phyloP scores from a whole-genome alignment of 2,888 invertebrate genomes.

The Adelognathus sp. region DNA sequence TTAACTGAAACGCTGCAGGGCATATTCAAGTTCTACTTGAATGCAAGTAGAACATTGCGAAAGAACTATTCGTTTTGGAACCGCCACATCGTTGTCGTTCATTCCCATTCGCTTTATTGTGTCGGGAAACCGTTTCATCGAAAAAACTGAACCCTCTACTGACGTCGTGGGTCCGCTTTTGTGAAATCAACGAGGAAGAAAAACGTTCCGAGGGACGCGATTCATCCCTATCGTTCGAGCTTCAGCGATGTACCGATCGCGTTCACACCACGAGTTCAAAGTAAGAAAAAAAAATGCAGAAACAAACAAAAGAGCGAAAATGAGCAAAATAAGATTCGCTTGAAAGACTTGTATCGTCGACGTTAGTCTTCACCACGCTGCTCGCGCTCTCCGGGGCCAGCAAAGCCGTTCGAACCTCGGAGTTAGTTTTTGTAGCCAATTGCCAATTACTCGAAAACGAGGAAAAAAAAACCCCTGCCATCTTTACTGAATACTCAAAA shows the following conservation, averaged over 20 bases:
- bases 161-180: constrained; percentile 48
- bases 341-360: constrained; percentile 36
- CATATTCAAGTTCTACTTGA: too few species aligned
- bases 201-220: background rate
- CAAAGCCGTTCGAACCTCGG: constrained; percentile 55
- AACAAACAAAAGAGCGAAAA: constrained; percentile 1
- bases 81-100: too few species aligned
- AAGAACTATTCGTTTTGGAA: too few species aligned
- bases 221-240: background rate
- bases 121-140: too few species aligned
- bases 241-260: background rate
- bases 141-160: too few species aligned
- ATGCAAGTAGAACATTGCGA: too few species aligned
- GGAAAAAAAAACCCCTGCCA: constrained; percentile 36
- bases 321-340: constrained; percentile 36
- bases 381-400: constrained; percentile 35
- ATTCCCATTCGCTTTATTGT: too few species aligned
- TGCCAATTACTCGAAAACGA: constrained; percentile 34
- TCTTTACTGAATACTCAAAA: constrained; percentile 20
- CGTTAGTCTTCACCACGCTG: constrained; percentile 33
- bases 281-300: background rate
- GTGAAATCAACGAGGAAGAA: background rate
- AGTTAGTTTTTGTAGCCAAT: constrained; percentile 40
- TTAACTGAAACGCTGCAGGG: too few species aligned
- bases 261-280: background rate